Conservation (phyloP, 2,113 vertebrate genomes). For the Mormyrus lacerda region DNA sequence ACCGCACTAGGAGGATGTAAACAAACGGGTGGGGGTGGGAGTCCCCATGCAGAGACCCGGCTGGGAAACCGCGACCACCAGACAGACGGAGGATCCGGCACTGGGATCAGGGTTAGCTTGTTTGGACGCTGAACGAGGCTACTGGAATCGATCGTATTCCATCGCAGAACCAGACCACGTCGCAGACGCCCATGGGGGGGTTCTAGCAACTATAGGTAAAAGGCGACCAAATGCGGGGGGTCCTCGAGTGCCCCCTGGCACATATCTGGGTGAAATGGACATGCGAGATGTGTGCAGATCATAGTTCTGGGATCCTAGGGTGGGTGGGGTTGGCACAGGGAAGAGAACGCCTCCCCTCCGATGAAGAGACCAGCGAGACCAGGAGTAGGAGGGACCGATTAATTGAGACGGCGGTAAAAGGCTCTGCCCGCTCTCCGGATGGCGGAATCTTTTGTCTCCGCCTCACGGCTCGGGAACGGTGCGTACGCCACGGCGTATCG, state of each 20-base stretch:
- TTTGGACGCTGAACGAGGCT: not conserved
- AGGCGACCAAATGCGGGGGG: not conserved
- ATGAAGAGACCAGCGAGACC: not conserved
- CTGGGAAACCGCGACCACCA: not conserved
- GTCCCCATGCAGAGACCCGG: not conserved
- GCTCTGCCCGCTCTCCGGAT: not conserved
- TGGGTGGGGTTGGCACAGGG: not conserved
- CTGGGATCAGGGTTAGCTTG: not conserved
- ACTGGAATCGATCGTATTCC: not conserved
- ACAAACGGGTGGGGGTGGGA: not conserved
- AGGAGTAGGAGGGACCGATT: not conserved
- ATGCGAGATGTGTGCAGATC: not conserved
- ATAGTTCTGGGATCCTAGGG: not conserved
- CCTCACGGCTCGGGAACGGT: not conserved
- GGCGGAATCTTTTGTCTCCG: too few species aligned
- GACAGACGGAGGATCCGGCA: not conserved
- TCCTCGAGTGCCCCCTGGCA: not conserved
- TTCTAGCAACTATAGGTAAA: not conserved
- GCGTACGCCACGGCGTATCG: not conserved
- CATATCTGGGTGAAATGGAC: not conserved
- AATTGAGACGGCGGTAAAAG: not conserved
- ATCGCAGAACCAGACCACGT: not conserved
- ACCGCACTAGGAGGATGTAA: not conserved
- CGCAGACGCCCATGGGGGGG: not conserved
- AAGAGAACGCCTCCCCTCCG: not conserved